Evolutionary conservation across 1,140 invertebrate genomes (phyloP).

Genomic region (Pectinophora gossypiella): DNA sequence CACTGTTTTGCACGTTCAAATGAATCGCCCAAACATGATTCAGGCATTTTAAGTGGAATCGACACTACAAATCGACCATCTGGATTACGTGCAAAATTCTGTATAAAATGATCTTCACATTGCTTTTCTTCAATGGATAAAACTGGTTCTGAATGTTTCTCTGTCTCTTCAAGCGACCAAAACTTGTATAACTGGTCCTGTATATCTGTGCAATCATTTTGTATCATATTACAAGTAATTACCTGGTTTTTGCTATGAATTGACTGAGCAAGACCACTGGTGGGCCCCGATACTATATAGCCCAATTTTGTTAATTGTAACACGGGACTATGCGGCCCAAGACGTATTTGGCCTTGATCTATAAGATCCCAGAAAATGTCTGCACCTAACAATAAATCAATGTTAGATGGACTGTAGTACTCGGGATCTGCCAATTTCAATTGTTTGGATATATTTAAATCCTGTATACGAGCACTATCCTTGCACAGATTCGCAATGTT

Average conservation of each 20-base stretch:
- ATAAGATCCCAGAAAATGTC: constrained; percentile 23
- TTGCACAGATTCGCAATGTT: neutral
- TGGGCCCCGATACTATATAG: constrained; percentile 15
- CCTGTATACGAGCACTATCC: neutral
- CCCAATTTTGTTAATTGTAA: constrained; percentile 24
- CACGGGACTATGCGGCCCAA: constrained; percentile 5
- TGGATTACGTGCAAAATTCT: constrained; percentile 9
- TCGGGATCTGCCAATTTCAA: constrained; percentile 24
- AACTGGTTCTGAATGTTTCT: constrained; percentile 6
- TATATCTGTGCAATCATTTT: constrained; percentile 20
- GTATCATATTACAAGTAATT: constrained; percentile 2
- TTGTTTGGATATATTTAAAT: neutral
- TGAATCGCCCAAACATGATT: constrained; percentile 7
- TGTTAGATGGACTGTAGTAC: constrained; percentile 11
- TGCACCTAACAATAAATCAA: constrained; percentile 27
- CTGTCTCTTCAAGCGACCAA: constrained; percentile 26
- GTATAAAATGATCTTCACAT: constrained; percentile 27
- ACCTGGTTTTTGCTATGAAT: constrained; percentile 9
- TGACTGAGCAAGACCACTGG: too few species aligned
- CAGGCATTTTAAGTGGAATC: constrained; percentile 7
- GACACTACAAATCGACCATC: constrained; percentile 3
- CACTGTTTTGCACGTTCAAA: constrained; percentile 3
- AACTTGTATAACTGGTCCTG: constrained; percentile 25
- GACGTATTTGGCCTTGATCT: constrained; percentile 12
- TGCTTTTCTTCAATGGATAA: constrained; percentile 24